Conservation (phyloP, 2,797 vertebrate genomes). For the Zalophus californianus region DNA sequence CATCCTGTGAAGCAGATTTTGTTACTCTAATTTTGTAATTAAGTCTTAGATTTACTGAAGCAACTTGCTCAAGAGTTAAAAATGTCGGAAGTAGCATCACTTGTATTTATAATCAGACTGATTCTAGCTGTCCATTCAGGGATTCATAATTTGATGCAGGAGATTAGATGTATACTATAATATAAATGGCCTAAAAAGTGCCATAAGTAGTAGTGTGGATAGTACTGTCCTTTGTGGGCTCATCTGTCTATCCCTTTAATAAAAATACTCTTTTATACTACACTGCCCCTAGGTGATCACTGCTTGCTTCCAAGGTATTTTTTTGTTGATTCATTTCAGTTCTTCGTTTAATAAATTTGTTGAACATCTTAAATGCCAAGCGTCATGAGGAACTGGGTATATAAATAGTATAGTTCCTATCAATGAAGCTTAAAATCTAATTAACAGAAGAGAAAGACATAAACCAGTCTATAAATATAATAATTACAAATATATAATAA, state of each 20-base stretch:
- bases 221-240: not conserved
- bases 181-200: not conserved
- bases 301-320: not conserved
- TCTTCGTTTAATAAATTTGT: not conserved
- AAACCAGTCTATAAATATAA: not conserved
- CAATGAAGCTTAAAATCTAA: not conserved
- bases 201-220: not conserved
- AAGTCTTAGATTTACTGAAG: conserved; percentile 31
- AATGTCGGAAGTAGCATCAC: not conserved
- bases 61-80: not conserved
- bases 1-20: conserved; percentile 22
- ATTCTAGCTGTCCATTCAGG: not conserved
- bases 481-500: conserved; percentile 17
- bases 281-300: not conserved
- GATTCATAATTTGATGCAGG: not conserved
- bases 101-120: not conserved
- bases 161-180: not conserved
- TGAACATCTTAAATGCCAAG: not conserved
- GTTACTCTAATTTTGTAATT: conserved; percentile 40
- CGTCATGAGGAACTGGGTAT: not conserved
- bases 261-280: not conserved
- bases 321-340: not conserved
- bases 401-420: not conserved
- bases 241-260: not conserved
- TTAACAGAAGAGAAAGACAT: not conserved